Evolutionary conservation across 2,113 vertebrate genomes (phyloP), one percentile per base, ranked within the genome.

Genomic region (Nerophis ophidion): DNA sequence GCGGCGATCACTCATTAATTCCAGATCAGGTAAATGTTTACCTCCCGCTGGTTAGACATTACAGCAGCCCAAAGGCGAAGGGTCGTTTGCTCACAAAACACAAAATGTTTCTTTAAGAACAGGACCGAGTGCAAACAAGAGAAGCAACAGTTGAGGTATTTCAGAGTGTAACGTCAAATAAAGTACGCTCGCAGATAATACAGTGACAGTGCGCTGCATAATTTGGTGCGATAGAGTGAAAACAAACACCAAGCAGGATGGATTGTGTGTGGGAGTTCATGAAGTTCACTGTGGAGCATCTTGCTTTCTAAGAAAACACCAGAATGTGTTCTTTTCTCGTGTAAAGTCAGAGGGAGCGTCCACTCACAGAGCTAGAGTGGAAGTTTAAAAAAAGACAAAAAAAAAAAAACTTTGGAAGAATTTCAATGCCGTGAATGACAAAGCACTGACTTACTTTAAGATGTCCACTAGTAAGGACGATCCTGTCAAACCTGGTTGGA

Each of bases 11-110:
- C 71, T 75, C 75, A 76, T 86, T 85, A 77, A 81, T 68, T 80
- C 71, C 45, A 73, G 81, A 81, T 80, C 60, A 66, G 67, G 82
- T 85, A 74, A 85, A 86, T 85, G 78, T 88, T 88, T 85, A 85
- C 75, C 80, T 73, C 47, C 45, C 68, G 70, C 66, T 71, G 75
- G 84, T 86, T 84, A 81, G 65, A 67, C 66, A 74, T 85, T 81
- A 66, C 33, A 8, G 8, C 11, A 72, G 66, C 75, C 68, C 47
- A 8, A 35, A 70, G 76, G 67, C 59, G 15, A 9, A 40, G 17
- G 51, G 36, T 68, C 33, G 17, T 44, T 67, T 26, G 35, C 64
- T 34, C 72, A 66, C 81, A 61, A 51, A 48, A 65, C 55, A 60
- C 6, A n/a, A 52, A 63, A 60, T 2, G 33, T 67, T 68, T 66